phyloP scores from a whole-genome alignment of 1,140 invertebrate genomes.

The Ctenoplectra terminalis region DNA sequence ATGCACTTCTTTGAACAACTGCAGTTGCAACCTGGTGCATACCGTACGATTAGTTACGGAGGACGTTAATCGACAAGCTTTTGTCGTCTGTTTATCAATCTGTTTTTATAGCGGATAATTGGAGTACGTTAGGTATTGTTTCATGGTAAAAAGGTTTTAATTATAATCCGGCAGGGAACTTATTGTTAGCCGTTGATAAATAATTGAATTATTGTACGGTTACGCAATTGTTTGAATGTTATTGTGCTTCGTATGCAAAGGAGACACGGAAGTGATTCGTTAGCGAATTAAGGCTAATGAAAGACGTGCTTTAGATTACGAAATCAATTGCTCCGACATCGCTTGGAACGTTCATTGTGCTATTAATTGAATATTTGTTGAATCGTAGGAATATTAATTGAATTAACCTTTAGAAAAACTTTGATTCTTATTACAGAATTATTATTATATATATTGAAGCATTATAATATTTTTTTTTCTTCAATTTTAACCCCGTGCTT shows the following conservation, averaged over 20 bases:
- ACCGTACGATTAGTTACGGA: background rate
- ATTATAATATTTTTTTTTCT: too few relatives aligned
- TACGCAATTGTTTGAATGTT: background rate
- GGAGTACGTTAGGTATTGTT: background rate
- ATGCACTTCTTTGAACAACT: conserved; percentile 1
- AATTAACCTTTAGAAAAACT: too few relatives aligned
- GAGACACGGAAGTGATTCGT: conserved; percentile 6
- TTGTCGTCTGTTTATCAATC: background rate
- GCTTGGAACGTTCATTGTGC: background rate
- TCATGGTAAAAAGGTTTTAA: background rate
- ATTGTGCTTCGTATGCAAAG: background rate
- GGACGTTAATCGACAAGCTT: conserved; percentile 28
- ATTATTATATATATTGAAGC: too few relatives aligned
- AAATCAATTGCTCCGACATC: conserved; percentile 6
- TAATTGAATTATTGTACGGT: background rate
- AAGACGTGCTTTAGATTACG: conserved; percentile 14
- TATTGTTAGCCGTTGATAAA: background rate
- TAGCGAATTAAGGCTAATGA: conserved; percentile 38
- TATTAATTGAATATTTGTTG: background rate
- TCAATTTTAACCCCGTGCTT: too few relatives aligned
- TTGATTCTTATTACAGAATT: too few relatives aligned
- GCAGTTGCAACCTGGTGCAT: background rate
- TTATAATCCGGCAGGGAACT: background rate
- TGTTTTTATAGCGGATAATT: background rate
- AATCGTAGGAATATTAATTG: too few relatives aligned